phyloP scores from a whole-genome alignment of 2,888 invertebrate genomes.

The Drosophila robusta region DNA sequence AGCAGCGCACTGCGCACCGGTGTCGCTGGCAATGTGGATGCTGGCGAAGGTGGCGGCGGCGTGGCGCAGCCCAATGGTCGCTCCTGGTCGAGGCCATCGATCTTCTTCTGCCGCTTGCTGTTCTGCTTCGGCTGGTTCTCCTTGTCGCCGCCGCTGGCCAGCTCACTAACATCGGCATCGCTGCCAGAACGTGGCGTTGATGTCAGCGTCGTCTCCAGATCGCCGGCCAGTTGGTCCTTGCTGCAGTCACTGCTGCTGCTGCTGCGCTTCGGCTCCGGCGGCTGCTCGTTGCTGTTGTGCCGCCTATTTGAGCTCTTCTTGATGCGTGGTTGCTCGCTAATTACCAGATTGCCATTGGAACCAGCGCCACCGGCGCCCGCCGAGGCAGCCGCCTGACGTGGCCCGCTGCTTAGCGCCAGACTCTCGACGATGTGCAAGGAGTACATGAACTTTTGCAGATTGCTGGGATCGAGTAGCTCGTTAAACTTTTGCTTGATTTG shows the following conservation, averaged over 20 bases:
- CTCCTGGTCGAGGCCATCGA: slow-evolving; percentile 57
- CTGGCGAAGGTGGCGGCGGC: slow-evolving; percentile 52
- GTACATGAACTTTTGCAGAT: slow-evolving; percentile 97
- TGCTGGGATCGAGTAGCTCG: slow-evolving; percentile 93
- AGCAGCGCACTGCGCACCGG: slow-evolving; percentile 32
- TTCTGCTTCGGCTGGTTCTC: slow-evolving; percentile 77
- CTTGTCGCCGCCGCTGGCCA: slow-evolving; percentile 71
- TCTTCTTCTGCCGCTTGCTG: slow-evolving; percentile 72
- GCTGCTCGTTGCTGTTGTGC: slow-evolving; percentile 72
- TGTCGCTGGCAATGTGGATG: slow-evolving; percentile 18
- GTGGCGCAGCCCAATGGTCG: slow-evolving; percentile 54
- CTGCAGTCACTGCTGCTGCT: slow-evolving; percentile 52
- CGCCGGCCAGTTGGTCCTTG: slow-evolving; percentile 50
- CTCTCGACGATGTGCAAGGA: slow-evolving; percentile 96
- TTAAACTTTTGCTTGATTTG: slow-evolving; percentile 86
- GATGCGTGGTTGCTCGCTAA: slow-evolving; percentile 64
- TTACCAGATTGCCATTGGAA: slow-evolving; percentile 63
- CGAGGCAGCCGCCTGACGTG: slow-evolving; percentile 44
- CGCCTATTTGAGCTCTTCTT: slow-evolving; percentile 65
- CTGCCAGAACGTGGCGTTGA: slow-evolving; percentile 53
- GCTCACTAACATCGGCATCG: slow-evolving; percentile 39
- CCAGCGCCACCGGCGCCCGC: slow-evolving; percentile 32
- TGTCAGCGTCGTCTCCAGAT: slow-evolving; percentile 52
- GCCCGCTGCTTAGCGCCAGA: slow-evolving; percentile 85
- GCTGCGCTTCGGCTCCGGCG: slow-evolving; percentile 58